Percentiles rank a stretch among this genome's conserved stretches.
Evolutionary conservation across 2,797 vertebrate genomes (phyloP).

Genomic region (Coracias cyanogaster): DNA sequence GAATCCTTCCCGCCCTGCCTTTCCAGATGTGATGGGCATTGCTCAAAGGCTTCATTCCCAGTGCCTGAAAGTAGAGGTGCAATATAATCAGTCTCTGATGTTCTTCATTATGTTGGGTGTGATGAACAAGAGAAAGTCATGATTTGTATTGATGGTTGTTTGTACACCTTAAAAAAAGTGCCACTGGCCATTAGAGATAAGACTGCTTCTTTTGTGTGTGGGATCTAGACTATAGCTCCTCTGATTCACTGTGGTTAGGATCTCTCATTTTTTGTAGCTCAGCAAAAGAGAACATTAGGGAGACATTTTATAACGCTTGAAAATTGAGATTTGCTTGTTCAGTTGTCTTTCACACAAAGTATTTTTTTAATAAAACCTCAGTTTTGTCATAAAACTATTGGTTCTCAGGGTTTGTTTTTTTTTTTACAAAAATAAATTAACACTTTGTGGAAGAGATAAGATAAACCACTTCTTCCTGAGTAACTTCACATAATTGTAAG

Average conservation of each 20-base stretch:
- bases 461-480: neutral
- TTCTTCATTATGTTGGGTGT: neutral
- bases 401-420: neutral
- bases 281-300: neutral
- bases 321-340: neutral
- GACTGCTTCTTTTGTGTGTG: neutral
- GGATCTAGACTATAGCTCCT: neutral
- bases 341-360: neutral
- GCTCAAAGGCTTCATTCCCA: neutral
- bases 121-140: neutral
- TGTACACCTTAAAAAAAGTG: neutral
- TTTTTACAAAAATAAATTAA: neutral
- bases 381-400: neutral
- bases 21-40: neutral
- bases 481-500: neutral
- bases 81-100: neutral
- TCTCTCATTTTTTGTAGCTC: neutral
- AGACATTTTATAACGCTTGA: neutral
- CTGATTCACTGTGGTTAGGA: neutral
- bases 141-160: neutral
- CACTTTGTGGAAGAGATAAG: neutral
- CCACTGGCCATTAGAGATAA: neutral
- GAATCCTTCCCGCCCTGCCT: neutral
- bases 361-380: neutral
- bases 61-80: neutral